Percentiles rank a stretch among this genome's conserved stretches.
phyloP scores from a whole-genome alignment of 2,888 invertebrate genomes.

The Drosophila ustulata region DNA sequence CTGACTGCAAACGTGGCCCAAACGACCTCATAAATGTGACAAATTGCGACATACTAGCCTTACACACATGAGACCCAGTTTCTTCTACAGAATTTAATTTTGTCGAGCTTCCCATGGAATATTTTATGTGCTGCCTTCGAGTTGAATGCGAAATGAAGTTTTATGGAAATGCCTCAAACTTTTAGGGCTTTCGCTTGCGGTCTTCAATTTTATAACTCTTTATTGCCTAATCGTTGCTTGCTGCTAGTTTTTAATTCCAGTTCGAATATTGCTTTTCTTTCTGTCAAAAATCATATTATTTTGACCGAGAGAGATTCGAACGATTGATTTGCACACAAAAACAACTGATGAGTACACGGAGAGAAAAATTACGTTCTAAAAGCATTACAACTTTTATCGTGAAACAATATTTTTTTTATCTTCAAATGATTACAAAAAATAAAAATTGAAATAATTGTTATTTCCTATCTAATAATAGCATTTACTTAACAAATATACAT shows the following conservation, averaged over 20 bases:
- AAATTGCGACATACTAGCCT: constrained; percentile 48
- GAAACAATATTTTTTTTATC: too few species aligned
- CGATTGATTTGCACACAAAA: constrained; percentile 16
- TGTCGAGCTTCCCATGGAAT: constrained; percentile 16
- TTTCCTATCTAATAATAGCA: too few species aligned
- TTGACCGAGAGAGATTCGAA: constrained; percentile 20
- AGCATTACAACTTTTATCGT: too few species aligned
- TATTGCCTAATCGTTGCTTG: neutral
- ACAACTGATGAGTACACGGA: neutral
- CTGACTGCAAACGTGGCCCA: constrained; percentile 24
- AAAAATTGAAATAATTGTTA: too few species aligned
- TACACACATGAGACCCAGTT: neutral
- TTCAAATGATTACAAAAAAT: too few species aligned
- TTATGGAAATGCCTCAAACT: constrained; percentile 7
- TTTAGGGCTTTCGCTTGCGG: neutral
- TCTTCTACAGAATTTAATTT: constrained; percentile 27
- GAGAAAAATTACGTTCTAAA: too few species aligned
- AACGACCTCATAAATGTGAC: constrained; percentile 65
- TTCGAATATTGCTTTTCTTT: neutral
- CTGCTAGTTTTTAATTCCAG: neutral
- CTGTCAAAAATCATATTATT: constrained; percentile 21
- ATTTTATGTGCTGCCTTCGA: constrained; percentile 1
- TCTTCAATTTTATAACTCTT: constrained; percentile 3
- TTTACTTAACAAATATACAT: too few species aligned
- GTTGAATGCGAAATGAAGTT: constrained; percentile 11